Percentiles rank a stretch among this genome's conserved stretches.
Conservation (phyloP, 2,113 vertebrate genomes). For the Elephantulus edwardii region DNA sequence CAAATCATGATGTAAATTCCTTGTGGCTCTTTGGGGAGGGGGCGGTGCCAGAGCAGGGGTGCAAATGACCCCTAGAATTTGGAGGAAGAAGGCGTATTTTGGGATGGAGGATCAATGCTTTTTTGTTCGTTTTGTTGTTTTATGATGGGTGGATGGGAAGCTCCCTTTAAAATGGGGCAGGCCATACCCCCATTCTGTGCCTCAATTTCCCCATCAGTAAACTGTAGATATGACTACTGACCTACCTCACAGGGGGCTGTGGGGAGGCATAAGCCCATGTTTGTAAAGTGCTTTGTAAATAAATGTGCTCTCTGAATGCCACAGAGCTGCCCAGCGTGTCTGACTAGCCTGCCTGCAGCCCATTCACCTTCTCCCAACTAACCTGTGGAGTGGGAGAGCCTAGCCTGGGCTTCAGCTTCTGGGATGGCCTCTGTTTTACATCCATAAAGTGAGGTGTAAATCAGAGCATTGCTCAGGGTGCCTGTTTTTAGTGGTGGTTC, state of each 20-base stretch:
- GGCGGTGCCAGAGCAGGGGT: background rate
- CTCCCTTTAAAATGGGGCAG: slow-evolving; percentile 70
- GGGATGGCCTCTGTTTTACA: background rate
- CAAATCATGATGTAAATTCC: background rate
- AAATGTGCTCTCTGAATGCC: slow-evolving; percentile 79
- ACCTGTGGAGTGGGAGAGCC: background rate
- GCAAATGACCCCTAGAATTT: background rate
- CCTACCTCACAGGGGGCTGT: slow-evolving; percentile 81
- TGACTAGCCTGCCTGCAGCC: background rate
- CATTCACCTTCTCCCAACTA: background rate
- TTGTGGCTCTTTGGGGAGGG: background rate
- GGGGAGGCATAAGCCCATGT: slow-evolving; percentile 76
- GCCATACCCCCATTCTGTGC: slow-evolving; percentile 77
- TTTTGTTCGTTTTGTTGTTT: slow-evolving; percentile 53
- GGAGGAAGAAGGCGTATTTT: slow-evolving; percentile 26
- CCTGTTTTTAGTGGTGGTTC: background rate
- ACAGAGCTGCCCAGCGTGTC: slow-evolving; percentile 8
- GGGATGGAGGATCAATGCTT: slow-evolving; percentile 46
- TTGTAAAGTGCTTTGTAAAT: slow-evolving; percentile 81
- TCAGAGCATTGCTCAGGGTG: background rate
- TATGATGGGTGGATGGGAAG: slow-evolving; percentile 65
- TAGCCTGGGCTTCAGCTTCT: background rate
- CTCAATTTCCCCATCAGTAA: slow-evolving; percentile 79
- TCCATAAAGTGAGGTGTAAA: background rate
- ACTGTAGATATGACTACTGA: slow-evolving; percentile 81